phyloP scores from a whole-genome alignment of 2,113 vertebrate species.

The Apodemus speciosus region DNA sequence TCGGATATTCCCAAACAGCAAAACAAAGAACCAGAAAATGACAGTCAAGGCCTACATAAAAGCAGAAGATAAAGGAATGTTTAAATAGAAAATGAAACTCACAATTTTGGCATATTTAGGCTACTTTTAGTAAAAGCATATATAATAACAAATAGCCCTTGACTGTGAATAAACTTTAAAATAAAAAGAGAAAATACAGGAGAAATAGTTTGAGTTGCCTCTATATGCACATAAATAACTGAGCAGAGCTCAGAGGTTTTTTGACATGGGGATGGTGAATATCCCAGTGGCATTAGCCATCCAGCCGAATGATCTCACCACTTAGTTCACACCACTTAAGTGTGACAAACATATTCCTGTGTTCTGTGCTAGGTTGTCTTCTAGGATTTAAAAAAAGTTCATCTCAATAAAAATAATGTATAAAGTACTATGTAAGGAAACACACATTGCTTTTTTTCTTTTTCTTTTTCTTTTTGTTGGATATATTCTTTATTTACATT shows the following conservation, averaged over 20 bases:
- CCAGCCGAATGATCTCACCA: background rate
- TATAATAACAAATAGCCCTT: slow-evolving; percentile 48
- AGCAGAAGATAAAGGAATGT: background rate
- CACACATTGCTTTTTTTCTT: background rate
- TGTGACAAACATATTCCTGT: background rate
- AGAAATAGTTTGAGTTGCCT: slow-evolving; percentile 23
- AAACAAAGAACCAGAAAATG: slow-evolving; percentile 9
- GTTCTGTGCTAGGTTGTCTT: background rate
- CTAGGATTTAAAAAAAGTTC: background rate
- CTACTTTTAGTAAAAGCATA: slow-evolving; percentile 49
- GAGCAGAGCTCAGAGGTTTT: background rate
- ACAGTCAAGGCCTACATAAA: slow-evolving; percentile 17
- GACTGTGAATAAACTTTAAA: slow-evolving; percentile 15
- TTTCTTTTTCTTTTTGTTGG: no score
- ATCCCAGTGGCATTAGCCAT: background rate
- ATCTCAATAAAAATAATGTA: background rate
- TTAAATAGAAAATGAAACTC: slow-evolving; percentile 48
- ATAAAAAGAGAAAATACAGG: background rate
- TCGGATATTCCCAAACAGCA: background rate
- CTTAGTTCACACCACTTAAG: background rate
- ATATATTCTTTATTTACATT: no score
- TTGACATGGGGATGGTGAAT: background rate
- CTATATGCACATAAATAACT: background rate
- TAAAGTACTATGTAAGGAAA: background rate
- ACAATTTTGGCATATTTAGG: slow-evolving; percentile 44